These are phyloP conservation scores for Pandemis corylana DNA, from an alignment of 2,888 invertebrate genomes.

Conservation along the genomic window DNA sequence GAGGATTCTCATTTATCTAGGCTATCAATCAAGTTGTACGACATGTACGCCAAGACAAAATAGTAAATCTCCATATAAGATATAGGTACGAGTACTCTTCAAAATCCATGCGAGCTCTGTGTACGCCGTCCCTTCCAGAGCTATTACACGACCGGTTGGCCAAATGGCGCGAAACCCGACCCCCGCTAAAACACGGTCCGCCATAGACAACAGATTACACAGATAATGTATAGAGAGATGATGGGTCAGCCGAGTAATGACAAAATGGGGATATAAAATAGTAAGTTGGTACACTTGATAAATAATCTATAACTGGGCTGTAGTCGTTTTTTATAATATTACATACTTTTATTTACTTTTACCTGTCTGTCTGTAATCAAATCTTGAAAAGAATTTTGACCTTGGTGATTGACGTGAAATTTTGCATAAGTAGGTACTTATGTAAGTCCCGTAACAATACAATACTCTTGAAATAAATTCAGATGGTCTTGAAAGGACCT, in stretches of 20 bases:
- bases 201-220: conserved; percentile 41
- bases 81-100: background rate
- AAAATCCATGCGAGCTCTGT: conserved; percentile 43
- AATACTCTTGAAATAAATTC: too few species aligned
- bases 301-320: too few species aligned
- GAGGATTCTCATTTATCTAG: too few species aligned
- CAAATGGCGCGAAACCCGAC: conserved; percentile 84
- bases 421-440: too few species aligned
- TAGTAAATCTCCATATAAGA: background rate
- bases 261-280: conserved; percentile 8
- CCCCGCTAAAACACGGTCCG: conserved; percentile 60
- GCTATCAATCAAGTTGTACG: too few species aligned
- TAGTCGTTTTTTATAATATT: too few species aligned
- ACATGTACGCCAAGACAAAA: background rate
- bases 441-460: too few species aligned
- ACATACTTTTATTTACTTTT: too few species aligned
- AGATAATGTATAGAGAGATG: conserved; percentile 33
- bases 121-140: conserved; percentile 55
- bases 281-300: background rate
- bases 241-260: conserved; percentile 35
- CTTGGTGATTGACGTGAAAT: too few species aligned
- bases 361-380: too few species aligned
- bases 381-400: too few species aligned
- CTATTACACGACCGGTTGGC: conserved; percentile 82
- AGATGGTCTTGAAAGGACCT: too few species aligned